Base-by-base conservation (phyloP, 2,113 vertebrate genomes). In the Sula dactylatra region DNA sequence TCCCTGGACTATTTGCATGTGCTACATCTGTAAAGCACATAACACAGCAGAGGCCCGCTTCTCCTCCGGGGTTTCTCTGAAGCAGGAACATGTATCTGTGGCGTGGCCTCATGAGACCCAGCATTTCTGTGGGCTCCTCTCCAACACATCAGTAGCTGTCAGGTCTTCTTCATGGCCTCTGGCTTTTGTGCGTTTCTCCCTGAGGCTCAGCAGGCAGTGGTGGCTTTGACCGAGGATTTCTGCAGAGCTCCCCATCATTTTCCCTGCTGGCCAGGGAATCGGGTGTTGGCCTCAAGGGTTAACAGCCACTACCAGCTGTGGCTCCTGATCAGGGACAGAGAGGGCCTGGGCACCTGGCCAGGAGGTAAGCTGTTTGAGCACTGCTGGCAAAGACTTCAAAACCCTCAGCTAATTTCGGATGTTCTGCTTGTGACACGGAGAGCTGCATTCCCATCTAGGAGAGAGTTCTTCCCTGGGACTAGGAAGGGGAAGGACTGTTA, bases 311-410 rank as follows among this genome's bases (percentile, higher is more conserved):
- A 9, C 72, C 73, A 96, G 92, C 88, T 84, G 80, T 84, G 73
- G 49, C 17, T 89, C 44, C 56, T 2, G 3, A 73, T 70, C 49
- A 74, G 64, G 83, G 70, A 72, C 47, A 86, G 42, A 29, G 55
- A 88, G 92, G 38, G 40, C 36, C 44, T 0, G 0, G 83, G 94
- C 83, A 87, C 70, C 40, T 22, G 0, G 81, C 94, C 94, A 94
- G 88, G 70, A 84, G 54, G 73, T 88, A 93, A 82, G 25, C 95
- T 83, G 54, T 55, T 92, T 82, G 86, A 93, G 54, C 61, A 32
- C 86, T 85, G 69, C 81, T 97, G 97, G 91, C 94, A 92, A 79
- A 94, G 49, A 59, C 89, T 95, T 96, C 91, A 96, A 94, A 94
- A 70, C 77, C 81, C 78, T 94, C 26, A 0, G 94, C 94, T 96